phyloP scores from a whole-genome alignment of 2,888 invertebrate species.

The Microchrysa polita region DNA sequence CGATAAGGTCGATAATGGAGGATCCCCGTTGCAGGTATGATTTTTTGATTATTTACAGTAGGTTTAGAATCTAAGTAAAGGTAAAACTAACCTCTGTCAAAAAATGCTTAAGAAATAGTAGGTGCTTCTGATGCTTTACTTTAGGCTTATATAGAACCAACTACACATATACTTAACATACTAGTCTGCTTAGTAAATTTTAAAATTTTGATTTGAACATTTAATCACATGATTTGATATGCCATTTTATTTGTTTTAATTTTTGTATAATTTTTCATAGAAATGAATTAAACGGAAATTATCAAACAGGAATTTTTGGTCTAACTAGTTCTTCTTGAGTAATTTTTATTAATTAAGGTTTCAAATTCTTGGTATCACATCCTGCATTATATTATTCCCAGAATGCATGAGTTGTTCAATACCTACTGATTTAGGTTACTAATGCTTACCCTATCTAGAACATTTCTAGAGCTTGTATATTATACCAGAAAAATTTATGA shows the following conservation, averaged over 20 bases:
- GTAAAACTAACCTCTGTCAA: slow-evolving; percentile 19
- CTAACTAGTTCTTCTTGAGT: no score
- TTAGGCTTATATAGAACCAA: background rate
- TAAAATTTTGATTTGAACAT: background rate
- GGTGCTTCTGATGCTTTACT: slow-evolving; percentile 20
- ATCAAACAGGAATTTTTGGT: no score
- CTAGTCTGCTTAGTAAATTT: background rate
- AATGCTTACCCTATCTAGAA: no score
- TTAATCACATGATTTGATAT: background rate
- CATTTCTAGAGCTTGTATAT: no score
- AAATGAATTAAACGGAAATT: no score
- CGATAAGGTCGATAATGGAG: slow-evolving; percentile 90
- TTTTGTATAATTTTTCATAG: no score
- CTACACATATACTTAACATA: background rate
- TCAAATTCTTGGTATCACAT: no score
- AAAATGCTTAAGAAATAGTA: background rate
- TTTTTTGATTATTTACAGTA: slow-evolving; percentile 14
- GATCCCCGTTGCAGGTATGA: slow-evolving; percentile 87
- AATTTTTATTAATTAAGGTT: no score
- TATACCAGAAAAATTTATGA: no score
- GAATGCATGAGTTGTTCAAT: no score
- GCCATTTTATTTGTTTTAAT: slow-evolving; percentile 4
- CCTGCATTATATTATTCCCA: no score
- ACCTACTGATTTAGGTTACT: no score
- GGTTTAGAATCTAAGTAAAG: slow-evolving; percentile 4